phyloP scores from a whole-genome alignment of 2,113 vertebrate species.

The Eptesicus fuscus region DNA sequence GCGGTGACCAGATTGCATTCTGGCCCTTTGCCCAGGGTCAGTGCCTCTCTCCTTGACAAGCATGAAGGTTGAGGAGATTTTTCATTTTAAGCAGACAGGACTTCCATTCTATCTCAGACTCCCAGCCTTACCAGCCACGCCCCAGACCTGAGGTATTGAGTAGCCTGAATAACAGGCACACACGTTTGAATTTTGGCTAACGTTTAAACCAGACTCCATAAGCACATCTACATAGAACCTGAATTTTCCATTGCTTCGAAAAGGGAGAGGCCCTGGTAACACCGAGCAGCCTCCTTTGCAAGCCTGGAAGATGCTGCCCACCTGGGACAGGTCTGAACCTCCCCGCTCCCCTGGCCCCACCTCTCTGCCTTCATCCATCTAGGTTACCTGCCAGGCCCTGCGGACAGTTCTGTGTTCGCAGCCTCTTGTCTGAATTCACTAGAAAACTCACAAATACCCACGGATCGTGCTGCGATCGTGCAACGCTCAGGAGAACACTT shows the following conservation, averaged over 20 bases:
- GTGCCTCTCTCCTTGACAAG: neutral
- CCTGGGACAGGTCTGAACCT: neutral
- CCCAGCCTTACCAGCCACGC: neutral
- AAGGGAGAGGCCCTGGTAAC: neutral
- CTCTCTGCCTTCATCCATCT: too few species aligned
- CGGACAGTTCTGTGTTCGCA: neutral
- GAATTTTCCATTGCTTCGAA: neutral
- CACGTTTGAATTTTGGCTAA: neutral
- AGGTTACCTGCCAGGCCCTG: neutral
- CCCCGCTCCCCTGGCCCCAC: fast-evolving
- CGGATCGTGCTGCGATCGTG: too few species aligned
- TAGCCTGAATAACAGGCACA: neutral
- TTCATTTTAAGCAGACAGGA: neutral
- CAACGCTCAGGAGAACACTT: neutral
- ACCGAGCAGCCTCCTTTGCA: fast-evolving
- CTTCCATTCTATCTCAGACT: neutral
- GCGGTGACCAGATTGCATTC: neutral
- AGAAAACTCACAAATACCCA: neutral
- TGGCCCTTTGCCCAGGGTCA: neutral
- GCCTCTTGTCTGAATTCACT: neutral
- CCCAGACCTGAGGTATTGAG: neutral
- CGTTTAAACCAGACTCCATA: neutral
- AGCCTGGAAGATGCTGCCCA: neutral
- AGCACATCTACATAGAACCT: neutral
- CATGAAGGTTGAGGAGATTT: neutral